Evolutionary conservation across 2,888 invertebrate species (phyloP).

Genomic region (Anthophora plumipes): DNA sequence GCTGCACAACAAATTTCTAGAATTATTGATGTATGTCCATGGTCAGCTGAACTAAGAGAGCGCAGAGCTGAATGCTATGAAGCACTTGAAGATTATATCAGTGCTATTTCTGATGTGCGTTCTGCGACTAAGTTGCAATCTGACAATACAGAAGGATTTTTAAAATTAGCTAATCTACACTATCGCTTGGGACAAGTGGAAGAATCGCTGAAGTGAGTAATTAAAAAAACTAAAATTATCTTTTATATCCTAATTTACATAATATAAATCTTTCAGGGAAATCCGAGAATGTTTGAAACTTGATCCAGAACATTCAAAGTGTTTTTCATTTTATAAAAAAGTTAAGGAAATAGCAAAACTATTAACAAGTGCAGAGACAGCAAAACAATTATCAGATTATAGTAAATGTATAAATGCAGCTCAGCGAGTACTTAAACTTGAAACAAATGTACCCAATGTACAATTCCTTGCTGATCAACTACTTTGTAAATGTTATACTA

Average conservation of each 20-base stretch:
- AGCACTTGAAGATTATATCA: conserved; percentile 90
- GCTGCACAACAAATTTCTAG: conserved; percentile 89
- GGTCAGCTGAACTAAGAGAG: conserved; percentile 94
- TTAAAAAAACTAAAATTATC: background rate
- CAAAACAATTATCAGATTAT: conserved; percentile 88
- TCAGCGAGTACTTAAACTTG: conserved; percentile 88
- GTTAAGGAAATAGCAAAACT: conserved; percentile 96
- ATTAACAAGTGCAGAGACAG: conserved; percentile 88
- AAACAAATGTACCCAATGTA: conserved; percentile 90
- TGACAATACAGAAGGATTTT: conserved; percentile 96
- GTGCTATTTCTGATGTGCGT: conserved; percentile 96
- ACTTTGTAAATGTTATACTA: conserved; percentile 91
- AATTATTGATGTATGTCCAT: conserved; percentile 93
- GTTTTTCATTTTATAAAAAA: conserved; percentile 98
- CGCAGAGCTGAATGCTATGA: conserved; percentile 94
- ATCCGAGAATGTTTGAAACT: conserved; percentile 98
- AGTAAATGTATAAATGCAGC: conserved; percentile 90
- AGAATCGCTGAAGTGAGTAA: conserved; percentile 91
- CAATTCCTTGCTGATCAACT: conserved; percentile 91
- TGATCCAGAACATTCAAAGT: conserved; percentile 98
- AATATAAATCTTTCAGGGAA: conserved; percentile 86
- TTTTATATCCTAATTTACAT: background rate
- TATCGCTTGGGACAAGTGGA: conserved; percentile 97
- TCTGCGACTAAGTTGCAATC: conserved; percentile 95
- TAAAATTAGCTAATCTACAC: conserved; percentile 92